Conservation (phyloP, 2,888 invertebrate genomes). For the Sisyra nigra region DNA sequence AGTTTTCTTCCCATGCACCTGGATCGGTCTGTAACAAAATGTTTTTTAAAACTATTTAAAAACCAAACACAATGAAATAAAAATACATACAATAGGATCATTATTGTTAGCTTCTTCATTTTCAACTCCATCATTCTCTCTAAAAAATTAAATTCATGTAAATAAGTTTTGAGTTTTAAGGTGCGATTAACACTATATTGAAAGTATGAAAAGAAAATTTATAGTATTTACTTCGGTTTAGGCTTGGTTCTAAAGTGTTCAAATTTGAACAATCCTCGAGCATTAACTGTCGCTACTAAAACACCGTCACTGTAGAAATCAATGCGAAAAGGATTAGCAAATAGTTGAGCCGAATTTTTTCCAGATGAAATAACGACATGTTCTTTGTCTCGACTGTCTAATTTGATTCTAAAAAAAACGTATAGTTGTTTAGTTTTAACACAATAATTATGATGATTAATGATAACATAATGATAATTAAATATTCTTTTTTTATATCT, state of each 20-base stretch:
- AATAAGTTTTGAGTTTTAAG: constrained; percentile 2
- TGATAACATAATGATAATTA: too few relatives aligned
- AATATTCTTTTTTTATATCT: too few relatives aligned
- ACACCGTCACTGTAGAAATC: constrained; percentile 59
- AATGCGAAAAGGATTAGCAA: constrained; percentile 64
- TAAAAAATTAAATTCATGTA: constrained; percentile 9
- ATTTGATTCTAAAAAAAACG: constrained; percentile 29
- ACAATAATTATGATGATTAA: neutral
- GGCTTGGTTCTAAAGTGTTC: constrained; percentile 66
- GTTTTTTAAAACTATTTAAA: too few relatives aligned
- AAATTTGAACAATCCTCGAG: constrained; percentile 77
- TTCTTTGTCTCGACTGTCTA: constrained; percentile 36
- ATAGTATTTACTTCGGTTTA: constrained; percentile 19
- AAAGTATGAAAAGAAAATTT: too few relatives aligned
- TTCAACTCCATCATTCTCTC: constrained; percentile 13
- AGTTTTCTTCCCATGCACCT: constrained; percentile 88
- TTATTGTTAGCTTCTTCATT: neutral
- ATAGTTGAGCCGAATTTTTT: constrained; percentile 45
- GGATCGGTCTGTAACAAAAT: constrained; percentile 36
- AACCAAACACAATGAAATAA: neutral
- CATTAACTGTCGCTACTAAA: constrained; percentile 68
- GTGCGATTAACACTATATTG: too few relatives aligned
- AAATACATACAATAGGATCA: neutral
- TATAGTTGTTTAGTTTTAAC: neutral
- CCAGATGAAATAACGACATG: constrained; percentile 38